These are phyloP conservation scores for Alces alces DNA, from an alignment of 2,113 vertebrate species.

Conservation along the genomic window DNA sequence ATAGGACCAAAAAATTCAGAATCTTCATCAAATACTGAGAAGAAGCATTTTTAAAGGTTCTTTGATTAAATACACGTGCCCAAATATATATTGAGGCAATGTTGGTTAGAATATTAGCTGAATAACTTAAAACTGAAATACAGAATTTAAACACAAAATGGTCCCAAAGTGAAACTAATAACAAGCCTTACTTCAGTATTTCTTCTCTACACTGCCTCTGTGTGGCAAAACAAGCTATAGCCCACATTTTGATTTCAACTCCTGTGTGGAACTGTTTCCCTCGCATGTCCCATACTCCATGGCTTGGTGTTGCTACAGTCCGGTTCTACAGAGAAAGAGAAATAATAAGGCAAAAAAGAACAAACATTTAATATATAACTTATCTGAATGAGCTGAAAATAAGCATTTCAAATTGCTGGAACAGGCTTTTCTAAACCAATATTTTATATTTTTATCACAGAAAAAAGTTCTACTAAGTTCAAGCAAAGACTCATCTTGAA, in stretches of 20 bases:
- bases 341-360: slow-evolving; percentile 7
- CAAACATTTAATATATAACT: not conserved
- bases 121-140: slow-evolving; percentile 40
- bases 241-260: slow-evolving; percentile 99
- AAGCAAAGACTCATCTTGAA: slow-evolving; percentile 25
- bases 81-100: not conserved
- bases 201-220: slow-evolving; percentile 99
- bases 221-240: slow-evolving; percentile 98
- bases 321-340: slow-evolving; percentile 87
- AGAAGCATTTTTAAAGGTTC: not conserved
- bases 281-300: slow-evolving; percentile 99
- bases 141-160: slow-evolving; percentile 18
- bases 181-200: slow-evolving; percentile 93
- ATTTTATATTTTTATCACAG: not conserved
- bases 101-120: slow-evolving; percentile 1
- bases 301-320: slow-evolving; percentile 97
- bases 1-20: not conserved
- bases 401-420: not conserved
- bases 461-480: not conserved
- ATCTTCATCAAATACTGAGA: not conserved
- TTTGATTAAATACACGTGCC: slow-evolving; percentile 10
- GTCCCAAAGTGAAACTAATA: slow-evolving; percentile 36
- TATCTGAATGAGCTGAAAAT: slow-evolving; percentile 35
- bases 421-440: not conserved
- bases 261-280: slow-evolving; percentile 99